Base-by-base conservation (phyloP, 2,888 invertebrate species). In the Maniola hyperantus region DNA sequence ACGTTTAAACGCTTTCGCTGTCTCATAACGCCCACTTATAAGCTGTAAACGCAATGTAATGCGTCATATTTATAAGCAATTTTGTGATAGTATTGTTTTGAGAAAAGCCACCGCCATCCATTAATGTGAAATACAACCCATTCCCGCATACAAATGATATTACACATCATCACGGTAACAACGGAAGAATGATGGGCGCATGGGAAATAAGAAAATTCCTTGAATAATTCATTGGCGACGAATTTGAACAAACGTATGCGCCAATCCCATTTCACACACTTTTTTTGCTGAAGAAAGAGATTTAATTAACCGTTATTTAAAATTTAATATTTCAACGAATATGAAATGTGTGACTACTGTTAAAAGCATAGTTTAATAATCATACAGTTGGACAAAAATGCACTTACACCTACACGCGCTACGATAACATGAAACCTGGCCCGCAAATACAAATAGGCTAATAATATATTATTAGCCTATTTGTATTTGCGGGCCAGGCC, bases 151-250 rank as follows among this genome's bases (percentile, higher is more conserved):
- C 18, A 57, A 57, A 57, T 57, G 57, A 57, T 57, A 57, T 57
- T 42, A 57, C 39, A 54, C 55, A 55, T 36, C 55, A 55, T 39
- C 57, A 42, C 42, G 18, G 39, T 26, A 26, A 42, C 57, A 57
- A 42, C 57, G 18, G 50, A 60, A 60, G 62, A 62, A 39, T 53
- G 51, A 53, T 61, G 44, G 51, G 33, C 57, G 46, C 63, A n/a
- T 10, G 63, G 66, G 66, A 58, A 63, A 66, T 63, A 51, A 34
- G 66, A 53, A 64, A 59, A 64, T 64, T 64, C 60, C 54, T 64
- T 67, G 64, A 39, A 60, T 60, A 60, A 60, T 66, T 66, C 48
- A 61, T 61, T 57, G 46, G 48, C 58, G 66, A 62, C 51, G 44
- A 53, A 64, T 60, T 67, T 59, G 26, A 60, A 67, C 54, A 64